A percentile compares a stretch with the other conserved stretches of the same genome.
Conservation (phyloP, 2,888 invertebrate genomes). For the Trissoscelio sp. region DNA sequence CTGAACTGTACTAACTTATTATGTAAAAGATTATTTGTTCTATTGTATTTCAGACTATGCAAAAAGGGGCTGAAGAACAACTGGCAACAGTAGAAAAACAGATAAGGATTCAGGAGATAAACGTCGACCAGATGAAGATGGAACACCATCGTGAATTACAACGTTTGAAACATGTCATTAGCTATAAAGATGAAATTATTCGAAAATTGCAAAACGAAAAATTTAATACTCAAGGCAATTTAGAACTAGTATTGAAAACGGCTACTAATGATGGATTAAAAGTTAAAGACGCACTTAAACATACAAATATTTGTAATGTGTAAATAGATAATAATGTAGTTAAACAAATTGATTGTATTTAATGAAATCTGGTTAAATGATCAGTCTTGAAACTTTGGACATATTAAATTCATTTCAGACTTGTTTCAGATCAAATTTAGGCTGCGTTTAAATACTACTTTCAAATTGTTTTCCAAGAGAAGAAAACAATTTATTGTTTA, state of each 20-base stretch:
- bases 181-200: slow-evolving; percentile 83
- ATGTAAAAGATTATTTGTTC: background rate
- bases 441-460: no score
- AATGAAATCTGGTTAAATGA: no score
- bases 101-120: slow-evolving; percentile 83
- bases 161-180: slow-evolving; percentile 83
- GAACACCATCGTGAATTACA: slow-evolving; percentile 84
- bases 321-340: no score
- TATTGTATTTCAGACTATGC: slow-evolving; percentile 83
- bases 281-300: slow-evolving; percentile 76
- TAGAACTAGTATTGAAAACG: slow-evolving; percentile 78
- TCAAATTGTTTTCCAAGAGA: no score
- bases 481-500: no score
- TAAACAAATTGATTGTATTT: no score
- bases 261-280: slow-evolving; percentile 76
- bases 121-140: slow-evolving; percentile 83
- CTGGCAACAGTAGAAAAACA: slow-evolving; percentile 84
- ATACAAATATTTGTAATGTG: slow-evolving; percentile 73
- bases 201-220: slow-evolving; percentile 80
- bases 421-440: no score
- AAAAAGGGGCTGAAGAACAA: slow-evolving; percentile 85
- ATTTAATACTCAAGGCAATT: slow-evolving; percentile 75
- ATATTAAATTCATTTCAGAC: no score
- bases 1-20: no score
- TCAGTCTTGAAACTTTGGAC: no score